These are phyloP conservation scores for Scaptomyza hsui DNA, from an alignment of 1,140 invertebrate genomes.

Conservation along the genomic window DNA sequence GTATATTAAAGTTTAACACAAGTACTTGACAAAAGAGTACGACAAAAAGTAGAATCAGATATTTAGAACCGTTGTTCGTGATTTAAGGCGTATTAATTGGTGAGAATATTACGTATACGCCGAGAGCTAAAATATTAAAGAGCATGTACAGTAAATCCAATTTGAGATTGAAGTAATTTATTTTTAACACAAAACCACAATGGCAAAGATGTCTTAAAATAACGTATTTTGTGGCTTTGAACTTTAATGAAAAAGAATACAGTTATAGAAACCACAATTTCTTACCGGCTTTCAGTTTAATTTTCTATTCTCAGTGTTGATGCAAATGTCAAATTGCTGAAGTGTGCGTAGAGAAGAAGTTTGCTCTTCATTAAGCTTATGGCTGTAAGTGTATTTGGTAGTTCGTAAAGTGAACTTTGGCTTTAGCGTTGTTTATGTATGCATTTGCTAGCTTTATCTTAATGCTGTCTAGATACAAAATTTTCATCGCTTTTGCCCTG, in stretches of 20 bases:
- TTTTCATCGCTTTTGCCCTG: slow-evolving; percentile 60
- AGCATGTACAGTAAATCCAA: too few species aligned
- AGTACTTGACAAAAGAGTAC: neutral
- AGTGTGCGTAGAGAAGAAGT: neutral
- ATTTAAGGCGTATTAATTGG: neutral
- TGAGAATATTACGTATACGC: slow-evolving; percentile 13
- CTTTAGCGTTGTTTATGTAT: slow-evolving; percentile 64
- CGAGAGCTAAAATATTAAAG: too few species aligned
- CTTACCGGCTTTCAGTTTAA: too few species aligned
- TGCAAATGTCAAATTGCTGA: neutral
- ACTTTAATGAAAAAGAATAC: too few species aligned
- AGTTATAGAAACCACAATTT: too few species aligned
- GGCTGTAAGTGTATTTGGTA: slow-evolving; percentile 31
- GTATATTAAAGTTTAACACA: slow-evolving; percentile 45
- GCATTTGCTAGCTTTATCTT: slow-evolving; percentile 79
- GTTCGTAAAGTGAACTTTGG: slow-evolving; percentile 13
- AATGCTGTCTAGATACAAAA: slow-evolving; percentile 78
- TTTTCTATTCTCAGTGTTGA: too few species aligned
- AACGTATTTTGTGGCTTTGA: too few species aligned
- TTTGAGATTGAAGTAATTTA: too few species aligned
- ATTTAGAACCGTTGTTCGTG: too few species aligned
- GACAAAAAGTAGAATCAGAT: too few species aligned
- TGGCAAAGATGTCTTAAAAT: too few species aligned
- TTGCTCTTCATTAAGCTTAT: neutral
- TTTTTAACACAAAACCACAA: too few species aligned